These are phyloP conservation scores for Calephelis perditalis DNA, from an alignment of 2,888 invertebrate genomes.

Conservation along the genomic window DNA sequence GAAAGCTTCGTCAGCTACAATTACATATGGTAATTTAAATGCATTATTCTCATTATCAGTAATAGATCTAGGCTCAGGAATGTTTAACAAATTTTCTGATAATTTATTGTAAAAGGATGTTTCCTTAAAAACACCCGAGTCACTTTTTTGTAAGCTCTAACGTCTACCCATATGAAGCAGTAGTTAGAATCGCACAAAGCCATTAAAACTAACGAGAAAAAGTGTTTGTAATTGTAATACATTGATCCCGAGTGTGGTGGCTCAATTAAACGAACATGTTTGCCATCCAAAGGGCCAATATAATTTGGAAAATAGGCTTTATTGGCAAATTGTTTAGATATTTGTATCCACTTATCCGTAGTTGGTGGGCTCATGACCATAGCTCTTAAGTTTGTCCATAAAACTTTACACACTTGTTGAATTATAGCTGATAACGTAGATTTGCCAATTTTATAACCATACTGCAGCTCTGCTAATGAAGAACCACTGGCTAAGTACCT, in stretches of 20 bases:
- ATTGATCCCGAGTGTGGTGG: conserved; percentile 30
- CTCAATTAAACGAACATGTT: conserved; percentile 31
- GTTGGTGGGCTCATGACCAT: conserved; percentile 28
- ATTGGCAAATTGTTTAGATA: conserved; percentile 28
- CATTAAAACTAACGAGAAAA: conserved; percentile 28
- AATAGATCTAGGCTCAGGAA: too few species aligned
- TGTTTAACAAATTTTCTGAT: too few species aligned
- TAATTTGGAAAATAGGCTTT: conserved; percentile 31
- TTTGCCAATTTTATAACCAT: conserved; percentile 31
- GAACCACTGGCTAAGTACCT: conserved; percentile 30
- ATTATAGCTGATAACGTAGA: conserved; percentile 30
- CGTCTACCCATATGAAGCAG: conserved; percentile 28
- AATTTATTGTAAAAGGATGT: too few species aligned
- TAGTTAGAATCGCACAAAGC: conserved; percentile 29
- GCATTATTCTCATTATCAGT: too few species aligned
- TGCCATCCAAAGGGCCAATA: conserved; percentile 31
- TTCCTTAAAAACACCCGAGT: too few species aligned
- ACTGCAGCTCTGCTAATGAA: conserved; percentile 31
- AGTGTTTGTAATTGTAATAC: conserved; percentile 24
- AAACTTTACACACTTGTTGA: conserved; percentile 30
- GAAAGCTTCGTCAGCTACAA: too few species aligned
- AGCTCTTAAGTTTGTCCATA: conserved; percentile 30
- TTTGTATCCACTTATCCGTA: conserved; percentile 30
- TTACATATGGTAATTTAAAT: too few species aligned
- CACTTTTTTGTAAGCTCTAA: conserved; percentile 18